Base-by-base conservation (phyloP, 2,113 vertebrate species). In the Periophthalmodon schlosseri region DNA sequence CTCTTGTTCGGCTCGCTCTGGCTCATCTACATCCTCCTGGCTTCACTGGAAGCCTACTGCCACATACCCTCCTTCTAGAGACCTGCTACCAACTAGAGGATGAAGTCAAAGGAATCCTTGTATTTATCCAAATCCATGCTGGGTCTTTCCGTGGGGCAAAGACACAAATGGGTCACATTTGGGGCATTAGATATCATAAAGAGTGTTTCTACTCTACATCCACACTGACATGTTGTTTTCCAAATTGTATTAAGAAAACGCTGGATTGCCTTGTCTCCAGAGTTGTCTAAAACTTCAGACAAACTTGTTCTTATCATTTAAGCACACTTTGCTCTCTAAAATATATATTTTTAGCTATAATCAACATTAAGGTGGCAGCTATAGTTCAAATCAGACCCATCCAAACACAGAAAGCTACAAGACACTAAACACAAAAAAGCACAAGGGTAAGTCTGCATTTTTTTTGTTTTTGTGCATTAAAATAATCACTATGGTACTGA, bases 31-130 rank as follows among this genome's bases (percentile, higher is more conserved):
- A 95, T 95, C 85, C 56, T 95, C 68, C 82, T 95, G 88, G 89
- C 94, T 66, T 94, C 94, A 1, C 84, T 95, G 77, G 95, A 94
- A 85, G 93, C 94, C 57, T 95, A 95, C 88, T 95, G 95, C 82
- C 94, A 94, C 87, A 63, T 95, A 77, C 84, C 90, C 11, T 49
- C 15, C 64, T 93, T 95, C 82, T 95, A 89, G 14, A 75, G 73
- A 81, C 79, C 76, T 65, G 74, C 81, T 76, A 73, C 75, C 80
- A 81, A 71, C 23, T 21, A n/a, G 63, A 20, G 57, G 24, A 46
- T 16, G 11, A 47, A 11, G 8, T 47, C 5, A 68, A 23, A 49
- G 8, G 10, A 21, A n/a, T 34, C 11, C 34, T n/a, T 65, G 18
- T 65, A 12, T 65, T 65, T 65, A 3, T 68, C 2, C 6, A 47